Evolutionary conservation across 2,113 vertebrate species (phyloP).

Genomic region (Ceyx margarethae): DNA sequence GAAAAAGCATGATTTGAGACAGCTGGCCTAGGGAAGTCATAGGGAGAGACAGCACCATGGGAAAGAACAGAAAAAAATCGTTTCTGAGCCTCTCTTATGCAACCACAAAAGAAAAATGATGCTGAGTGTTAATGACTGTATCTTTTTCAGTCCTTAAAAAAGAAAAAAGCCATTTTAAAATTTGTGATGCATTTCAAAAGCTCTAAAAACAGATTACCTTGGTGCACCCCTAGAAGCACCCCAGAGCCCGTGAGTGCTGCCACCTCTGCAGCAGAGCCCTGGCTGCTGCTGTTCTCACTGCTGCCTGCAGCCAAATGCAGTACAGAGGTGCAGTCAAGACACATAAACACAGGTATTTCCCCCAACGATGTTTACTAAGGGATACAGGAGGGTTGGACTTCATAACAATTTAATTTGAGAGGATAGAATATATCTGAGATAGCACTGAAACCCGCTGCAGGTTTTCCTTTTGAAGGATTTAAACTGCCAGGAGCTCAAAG

Average conservation of each 20-base stretch:
- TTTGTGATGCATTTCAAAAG: conserved; percentile 46
- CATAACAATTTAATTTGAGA: not conserved
- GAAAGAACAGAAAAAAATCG: not conserved
- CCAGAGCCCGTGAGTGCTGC: not conserved
- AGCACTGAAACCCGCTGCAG: not conserved
- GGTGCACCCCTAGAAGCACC: not conserved
- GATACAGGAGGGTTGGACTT: not conserved
- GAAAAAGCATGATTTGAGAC: not conserved
- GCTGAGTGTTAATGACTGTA: not conserved
- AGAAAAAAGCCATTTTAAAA: not conserved
- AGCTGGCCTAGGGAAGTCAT: not conserved
- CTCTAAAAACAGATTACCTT: conserved; percentile 45
- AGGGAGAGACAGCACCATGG: not conserved
- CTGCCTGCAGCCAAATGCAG: not conserved
- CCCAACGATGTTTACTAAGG: not conserved
- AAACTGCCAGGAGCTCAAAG: not conserved
- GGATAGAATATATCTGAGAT: not conserved
- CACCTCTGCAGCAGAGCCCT: not conserved
- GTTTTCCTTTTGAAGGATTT: not conserved
- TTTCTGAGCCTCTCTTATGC: not conserved
- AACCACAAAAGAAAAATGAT: conserved; percentile 21
- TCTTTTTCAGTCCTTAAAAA: conserved; percentile 31
- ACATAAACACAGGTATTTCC: not conserved
- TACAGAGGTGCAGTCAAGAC: not conserved
- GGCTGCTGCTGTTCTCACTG: not conserved